phyloP scores from a whole-genome alignment of 2,797 vertebrate genomes.

The Paratrypauchen microcephalus region DNA sequence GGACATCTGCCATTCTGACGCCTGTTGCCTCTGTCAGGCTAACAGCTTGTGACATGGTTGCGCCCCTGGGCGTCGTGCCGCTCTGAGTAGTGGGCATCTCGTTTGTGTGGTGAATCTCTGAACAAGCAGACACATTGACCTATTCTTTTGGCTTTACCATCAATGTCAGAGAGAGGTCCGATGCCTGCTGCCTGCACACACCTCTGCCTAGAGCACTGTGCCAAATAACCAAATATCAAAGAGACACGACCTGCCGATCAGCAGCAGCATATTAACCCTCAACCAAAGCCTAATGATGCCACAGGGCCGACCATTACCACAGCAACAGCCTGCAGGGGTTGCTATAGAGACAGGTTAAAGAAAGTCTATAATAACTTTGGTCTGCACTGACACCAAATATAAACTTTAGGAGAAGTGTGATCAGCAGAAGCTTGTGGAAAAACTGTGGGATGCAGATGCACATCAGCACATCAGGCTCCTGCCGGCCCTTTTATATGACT shows the following conservation, averaged over 20 bases:
- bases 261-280: slow-evolving; percentile 67
- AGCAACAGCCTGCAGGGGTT: slow-evolving; percentile 74
- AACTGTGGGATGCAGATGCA: slow-evolving; percentile 68
- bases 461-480: slow-evolving; percentile 69
- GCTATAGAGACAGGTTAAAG: slow-evolving; percentile 78
- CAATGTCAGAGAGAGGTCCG: slow-evolving; percentile 69
- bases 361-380: slow-evolving; percentile 55
- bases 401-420: slow-evolving; percentile 69
- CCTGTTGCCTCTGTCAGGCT: slow-evolving; percentile 60
- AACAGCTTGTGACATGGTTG: slow-evolving; percentile 67
- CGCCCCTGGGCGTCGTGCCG: slow-evolving; percentile 42
- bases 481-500: slow-evolving; percentile 68
- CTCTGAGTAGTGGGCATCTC: slow-evolving; percentile 63
- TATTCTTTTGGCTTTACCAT: slow-evolving; percentile 79
- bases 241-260: slow-evolving; percentile 59
- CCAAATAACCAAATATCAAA: slow-evolving; percentile 68
- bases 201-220: slow-evolving; percentile 57
- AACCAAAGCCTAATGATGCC: slow-evolving; percentile 63
- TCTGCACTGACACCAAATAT: slow-evolving; percentile 43
- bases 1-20: slow-evolving; percentile 80
- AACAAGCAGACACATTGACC: slow-evolving; percentile 79
- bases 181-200: slow-evolving; percentile 52
- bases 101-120: slow-evolving; percentile 59
- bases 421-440: slow-evolving; percentile 71
- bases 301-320: slow-evolving; percentile 67